These are phyloP conservation scores for Montipora foliosa DNA, from an alignment of 64 coral and sea anemone genomes.

Conservation along the genomic window DNA sequence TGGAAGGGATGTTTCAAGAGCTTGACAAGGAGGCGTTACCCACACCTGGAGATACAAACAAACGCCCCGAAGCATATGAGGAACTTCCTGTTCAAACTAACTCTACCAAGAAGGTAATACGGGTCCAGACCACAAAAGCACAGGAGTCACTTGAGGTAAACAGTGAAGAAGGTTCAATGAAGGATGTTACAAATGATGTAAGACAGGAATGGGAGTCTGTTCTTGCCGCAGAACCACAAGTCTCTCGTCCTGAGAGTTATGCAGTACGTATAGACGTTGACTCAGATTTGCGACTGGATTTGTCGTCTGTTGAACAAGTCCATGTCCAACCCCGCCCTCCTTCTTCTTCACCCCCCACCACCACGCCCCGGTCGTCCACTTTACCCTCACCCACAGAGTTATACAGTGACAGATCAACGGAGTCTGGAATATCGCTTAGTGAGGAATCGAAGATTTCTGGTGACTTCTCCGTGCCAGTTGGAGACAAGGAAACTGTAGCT, in stretches of 20 bases:
- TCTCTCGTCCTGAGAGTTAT: neutral
- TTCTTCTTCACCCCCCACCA: neutral
- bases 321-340: neutral
- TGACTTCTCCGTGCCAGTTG: neutral
- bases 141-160: neutral
- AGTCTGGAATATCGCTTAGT: slow-evolving; percentile 19
- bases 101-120: neutral
- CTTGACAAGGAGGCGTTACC: neutral
- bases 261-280: neutral
- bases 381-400: slow-evolving; percentile 17
- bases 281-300: slow-evolving; percentile 1
- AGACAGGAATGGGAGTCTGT: too few relatives aligned
- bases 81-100: neutral
- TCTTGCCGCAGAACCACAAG: neutral
- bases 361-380: neutral
- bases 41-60: neutral
- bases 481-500: neutral
- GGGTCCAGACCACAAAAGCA: neutral
- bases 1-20: slow-evolving; percentile 10
- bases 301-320: neutral
- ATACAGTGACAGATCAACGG: slow-evolving; percentile 31
- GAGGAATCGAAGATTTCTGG: neutral
- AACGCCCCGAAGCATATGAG: neutral
- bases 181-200: neutral
- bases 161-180: neutral